A percentile compares a stretch with the other conserved stretches of the same genome.
Conservation (phyloP, 1,140 invertebrate species). For the Portunus trituberculatus region DNA sequence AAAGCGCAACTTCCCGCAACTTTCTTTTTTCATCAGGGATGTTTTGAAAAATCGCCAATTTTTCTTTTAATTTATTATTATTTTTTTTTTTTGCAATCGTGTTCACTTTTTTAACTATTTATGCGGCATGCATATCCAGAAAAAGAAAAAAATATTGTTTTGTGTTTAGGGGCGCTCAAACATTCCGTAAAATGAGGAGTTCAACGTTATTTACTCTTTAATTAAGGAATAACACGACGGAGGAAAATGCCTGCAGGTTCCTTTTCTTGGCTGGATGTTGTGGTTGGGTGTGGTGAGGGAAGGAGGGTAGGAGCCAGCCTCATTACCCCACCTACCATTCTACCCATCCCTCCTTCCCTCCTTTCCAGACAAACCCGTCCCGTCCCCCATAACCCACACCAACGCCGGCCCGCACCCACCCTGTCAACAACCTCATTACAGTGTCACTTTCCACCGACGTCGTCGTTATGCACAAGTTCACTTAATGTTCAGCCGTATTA, state of each 20-base stretch:
- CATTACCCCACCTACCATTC: slow-evolving; percentile 29
- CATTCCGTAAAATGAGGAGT: neutral
- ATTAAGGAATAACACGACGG: neutral
- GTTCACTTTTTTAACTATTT: no score
- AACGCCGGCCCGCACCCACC: neutral
- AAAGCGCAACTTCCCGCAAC: neutral
- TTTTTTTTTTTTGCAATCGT: no score
- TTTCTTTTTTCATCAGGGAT: no score
- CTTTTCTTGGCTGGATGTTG: slow-evolving; percentile 32
- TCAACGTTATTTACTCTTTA: neutral
- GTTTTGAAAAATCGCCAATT: no score
- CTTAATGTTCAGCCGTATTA: neutral
- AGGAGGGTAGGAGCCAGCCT: slow-evolving; percentile 17
- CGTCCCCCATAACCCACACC: neutral
- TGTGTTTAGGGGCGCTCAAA: no score
- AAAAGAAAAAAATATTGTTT: no score
- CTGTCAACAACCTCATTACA: neutral
- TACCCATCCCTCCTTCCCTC: neutral
- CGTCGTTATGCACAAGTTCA: neutral
- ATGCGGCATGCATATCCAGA: no score
- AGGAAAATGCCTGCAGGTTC: neutral
- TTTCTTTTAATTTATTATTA: no score
- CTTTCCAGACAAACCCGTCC: neutral
- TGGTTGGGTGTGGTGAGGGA: slow-evolving; percentile 37
- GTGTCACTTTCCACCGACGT: neutral